These are phyloP conservation scores for Epirrita christyi DNA, from an alignment of 2,888 invertebrate genomes.

Conservation along the genomic window DNA sequence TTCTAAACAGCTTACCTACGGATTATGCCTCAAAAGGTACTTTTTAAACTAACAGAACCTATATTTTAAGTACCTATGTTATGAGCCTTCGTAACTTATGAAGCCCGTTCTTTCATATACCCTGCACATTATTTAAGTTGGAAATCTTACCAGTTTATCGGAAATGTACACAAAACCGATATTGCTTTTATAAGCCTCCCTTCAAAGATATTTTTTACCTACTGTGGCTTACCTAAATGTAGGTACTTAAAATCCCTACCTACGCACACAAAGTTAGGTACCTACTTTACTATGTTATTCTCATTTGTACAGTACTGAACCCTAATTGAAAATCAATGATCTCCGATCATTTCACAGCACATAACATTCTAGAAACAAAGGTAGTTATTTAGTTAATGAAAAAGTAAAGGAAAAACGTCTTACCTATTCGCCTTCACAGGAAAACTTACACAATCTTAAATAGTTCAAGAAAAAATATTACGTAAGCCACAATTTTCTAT, in stretches of 20 bases:
- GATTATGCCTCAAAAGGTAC: no score
- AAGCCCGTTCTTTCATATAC: no score
- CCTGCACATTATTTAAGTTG: no score
- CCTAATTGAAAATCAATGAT: slow-evolving; percentile 32
- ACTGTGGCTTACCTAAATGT: neutral
- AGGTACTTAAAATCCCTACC: neutral
- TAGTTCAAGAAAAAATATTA: slow-evolving; percentile 52
- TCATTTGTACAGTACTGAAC: slow-evolving; percentile 3
- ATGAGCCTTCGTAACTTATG: no score
- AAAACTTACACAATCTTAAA: slow-evolving; percentile 49
- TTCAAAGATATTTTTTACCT: neutral
- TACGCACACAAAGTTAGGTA: neutral
- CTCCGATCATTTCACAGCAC: neutral
- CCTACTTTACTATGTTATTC: slow-evolving; percentile 2
- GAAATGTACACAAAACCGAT: slow-evolving; percentile 6
- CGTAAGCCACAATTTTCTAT: slow-evolving; percentile 46
- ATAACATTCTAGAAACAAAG: neutral
- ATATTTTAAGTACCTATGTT: no score
- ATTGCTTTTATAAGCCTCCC: slow-evolving; percentile 7
- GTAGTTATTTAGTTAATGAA: neutral
- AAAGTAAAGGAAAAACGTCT: slow-evolving; percentile 12
- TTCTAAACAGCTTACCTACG: no score
- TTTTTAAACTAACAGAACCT: no score
- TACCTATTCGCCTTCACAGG: slow-evolving; percentile 34
- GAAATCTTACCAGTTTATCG: slow-evolving; percentile 3